phyloP scores from a whole-genome alignment of 2,888 invertebrate species.

The Dasypogon diadema region DNA sequence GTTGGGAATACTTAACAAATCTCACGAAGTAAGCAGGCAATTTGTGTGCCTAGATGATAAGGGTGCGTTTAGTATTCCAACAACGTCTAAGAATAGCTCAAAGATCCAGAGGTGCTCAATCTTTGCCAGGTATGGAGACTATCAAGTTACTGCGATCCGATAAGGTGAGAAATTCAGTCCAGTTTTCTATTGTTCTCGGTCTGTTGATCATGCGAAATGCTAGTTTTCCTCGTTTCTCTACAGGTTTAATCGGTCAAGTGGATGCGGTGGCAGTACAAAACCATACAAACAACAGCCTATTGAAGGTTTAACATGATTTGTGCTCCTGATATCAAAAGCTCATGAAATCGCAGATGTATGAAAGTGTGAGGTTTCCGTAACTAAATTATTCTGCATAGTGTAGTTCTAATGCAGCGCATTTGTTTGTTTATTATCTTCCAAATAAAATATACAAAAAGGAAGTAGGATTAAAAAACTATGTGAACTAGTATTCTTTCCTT shows the following conservation, averaged over 20 bases:
- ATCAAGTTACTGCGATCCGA: neutral
- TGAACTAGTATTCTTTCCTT: no score
- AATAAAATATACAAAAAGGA: no score
- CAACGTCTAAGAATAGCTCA: neutral
- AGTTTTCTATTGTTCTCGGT: conserved; percentile 20
- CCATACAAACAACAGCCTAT: no score
- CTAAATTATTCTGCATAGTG: no score
- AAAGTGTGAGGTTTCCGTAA: no score
- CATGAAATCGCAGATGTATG: no score
- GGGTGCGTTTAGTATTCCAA: neutral
- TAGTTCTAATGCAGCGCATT: no score
- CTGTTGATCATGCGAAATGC: conserved; percentile 8
- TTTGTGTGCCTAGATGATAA: neutral
- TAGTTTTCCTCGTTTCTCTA: neutral
- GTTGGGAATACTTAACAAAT: neutral
- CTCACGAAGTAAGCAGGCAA: neutral
- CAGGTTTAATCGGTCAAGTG: conserved; percentile 16
- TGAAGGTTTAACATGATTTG: no score
- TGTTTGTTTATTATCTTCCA: no score
- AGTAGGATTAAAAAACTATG: no score
- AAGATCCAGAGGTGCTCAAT: conserved; percentile 27
- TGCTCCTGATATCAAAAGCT: no score
- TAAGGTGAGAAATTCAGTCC: conserved; percentile 4
- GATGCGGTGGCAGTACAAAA: neutral
- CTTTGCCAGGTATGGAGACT: no score